Percentiles rank a stretch among this genome's conserved stretches.
phyloP scores from a whole-genome alignment of 2,888 invertebrate genomes.

The Scaptomyza flava region DNA sequence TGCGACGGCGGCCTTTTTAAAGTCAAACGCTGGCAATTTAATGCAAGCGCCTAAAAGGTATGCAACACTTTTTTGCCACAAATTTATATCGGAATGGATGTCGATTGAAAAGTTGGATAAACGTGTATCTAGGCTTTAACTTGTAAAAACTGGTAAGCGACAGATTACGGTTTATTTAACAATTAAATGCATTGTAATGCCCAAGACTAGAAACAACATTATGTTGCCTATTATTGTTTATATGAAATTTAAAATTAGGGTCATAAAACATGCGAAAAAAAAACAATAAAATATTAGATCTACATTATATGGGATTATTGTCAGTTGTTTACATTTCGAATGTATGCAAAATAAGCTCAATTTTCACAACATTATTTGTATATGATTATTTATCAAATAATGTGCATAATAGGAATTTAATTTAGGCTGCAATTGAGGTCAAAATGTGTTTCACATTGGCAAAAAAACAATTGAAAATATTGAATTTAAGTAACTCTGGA shows the following conservation, averaged over 20 bases:
- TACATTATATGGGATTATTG: conserved; percentile 21
- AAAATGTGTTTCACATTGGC: neutral
- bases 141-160: neutral
- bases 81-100: too few relatives aligned
- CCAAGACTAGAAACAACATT: neutral
- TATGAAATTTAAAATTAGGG: neutral
- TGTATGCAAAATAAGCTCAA: conserved; percentile 3
- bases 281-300: conserved; percentile 11
- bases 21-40: conserved; percentile 46
- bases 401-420: conserved; percentile 3
- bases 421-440: conserved; percentile 1
- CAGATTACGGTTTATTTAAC: conserved; percentile 9
- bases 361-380: conserved; percentile 18
- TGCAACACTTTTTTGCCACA: conserved; percentile 24
- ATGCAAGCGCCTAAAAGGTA: conserved; percentile 28
- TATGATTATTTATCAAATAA: conserved; percentile 4
- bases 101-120: neutral
- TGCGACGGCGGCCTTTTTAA: conserved; percentile 51
- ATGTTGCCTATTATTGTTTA: neutral
- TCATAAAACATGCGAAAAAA: neutral
- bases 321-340: conserved; percentile 12
- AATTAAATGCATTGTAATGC: neutral
- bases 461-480: too few relatives aligned
- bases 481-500: neutral
- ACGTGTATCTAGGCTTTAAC: neutral